A percentile compares a stretch with the other conserved stretches of the same genome.
These are phyloP conservation scores for Octodon degus DNA, from an alignment of 2,113 vertebrate genomes.

Conservation along the genomic window DNA sequence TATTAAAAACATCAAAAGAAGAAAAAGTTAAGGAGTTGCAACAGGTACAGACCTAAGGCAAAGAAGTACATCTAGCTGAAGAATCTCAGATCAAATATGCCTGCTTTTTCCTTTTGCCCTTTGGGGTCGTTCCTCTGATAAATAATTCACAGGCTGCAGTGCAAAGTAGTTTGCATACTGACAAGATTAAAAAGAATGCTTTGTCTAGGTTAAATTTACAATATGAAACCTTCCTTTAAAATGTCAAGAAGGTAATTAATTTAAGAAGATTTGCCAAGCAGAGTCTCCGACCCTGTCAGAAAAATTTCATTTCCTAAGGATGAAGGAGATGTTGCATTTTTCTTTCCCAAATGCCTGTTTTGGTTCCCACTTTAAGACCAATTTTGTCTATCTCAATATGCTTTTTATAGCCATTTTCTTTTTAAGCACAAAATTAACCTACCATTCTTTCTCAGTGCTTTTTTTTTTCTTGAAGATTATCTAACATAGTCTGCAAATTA, in stretches of 20 bases:
- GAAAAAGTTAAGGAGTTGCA: conserved; percentile 82
- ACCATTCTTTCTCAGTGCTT: conserved; percentile 68
- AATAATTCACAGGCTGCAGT: conserved; percentile 90
- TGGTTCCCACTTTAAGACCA: conserved; percentile 79
- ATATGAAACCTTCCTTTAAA: conserved; percentile 90
- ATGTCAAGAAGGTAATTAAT: conserved; percentile 92
- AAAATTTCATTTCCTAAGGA: conserved; percentile 88
- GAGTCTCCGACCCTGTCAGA: conserved; percentile 87
- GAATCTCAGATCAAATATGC: conserved; percentile 86
- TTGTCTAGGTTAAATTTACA: conserved; percentile 91
- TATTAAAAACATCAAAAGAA: conserved; percentile 80
- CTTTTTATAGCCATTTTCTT: conserved; percentile 62
- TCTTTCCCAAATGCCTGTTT: conserved; percentile 82
- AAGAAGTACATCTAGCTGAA: conserved; percentile 76
- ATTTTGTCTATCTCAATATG: conserved; percentile 72
- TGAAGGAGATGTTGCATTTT: conserved; percentile 84
- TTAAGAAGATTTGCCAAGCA: conserved; percentile 88
- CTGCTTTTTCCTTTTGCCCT: conserved; percentile 84
- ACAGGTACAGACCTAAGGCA: conserved; percentile 85
- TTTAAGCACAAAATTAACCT: conserved; percentile 81
- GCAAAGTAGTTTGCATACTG: conserved; percentile 91
- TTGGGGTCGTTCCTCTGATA: conserved; percentile 88
- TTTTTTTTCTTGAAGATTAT: conserved; percentile 69
- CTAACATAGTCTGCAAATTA: conserved; percentile 83
- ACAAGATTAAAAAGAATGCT: conserved; percentile 92